Conservation (phyloP, 1,140 invertebrate species). For the Drosophila kohkoa region DNA sequence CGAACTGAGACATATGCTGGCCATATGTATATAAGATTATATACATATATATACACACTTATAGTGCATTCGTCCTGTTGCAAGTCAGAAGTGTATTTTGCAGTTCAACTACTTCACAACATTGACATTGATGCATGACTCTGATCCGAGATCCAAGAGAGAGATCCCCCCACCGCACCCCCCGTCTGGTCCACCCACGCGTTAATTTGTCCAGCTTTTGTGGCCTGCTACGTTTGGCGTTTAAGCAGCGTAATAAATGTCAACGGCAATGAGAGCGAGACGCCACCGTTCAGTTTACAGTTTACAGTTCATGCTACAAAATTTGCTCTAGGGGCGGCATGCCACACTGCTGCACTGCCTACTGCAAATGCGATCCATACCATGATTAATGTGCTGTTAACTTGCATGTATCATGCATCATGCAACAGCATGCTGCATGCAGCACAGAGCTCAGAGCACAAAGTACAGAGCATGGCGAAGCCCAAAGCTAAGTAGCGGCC, state of each 20-base stretch:
- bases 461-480: slow-evolving; percentile 5
- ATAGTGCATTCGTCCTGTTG: not conserved
- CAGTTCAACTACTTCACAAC: slow-evolving; percentile 21
- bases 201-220: slow-evolving; percentile 79
- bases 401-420: slow-evolving; percentile 62
- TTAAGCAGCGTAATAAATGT: slow-evolving; percentile 77
- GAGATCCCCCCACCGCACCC: not conserved
- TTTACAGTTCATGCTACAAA: slow-evolving; percentile 16
- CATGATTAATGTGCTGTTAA: slow-evolving; percentile 77
- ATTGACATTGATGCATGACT: slow-evolving; percentile 74
- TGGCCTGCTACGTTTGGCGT: slow-evolving; percentile 54
- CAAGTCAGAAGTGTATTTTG: slow-evolving; percentile 33
- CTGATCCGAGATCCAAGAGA: slow-evolving; percentile 3
- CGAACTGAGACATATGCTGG: slow-evolving; percentile 54
- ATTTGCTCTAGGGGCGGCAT: slow-evolving; percentile 20
- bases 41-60: not conserved
- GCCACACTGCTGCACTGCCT: slow-evolving; percentile 21
- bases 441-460: not conserved
- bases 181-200: slow-evolving; percentile 55
- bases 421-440: slow-evolving; percentile 48
- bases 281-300: slow-evolving; percentile 9
- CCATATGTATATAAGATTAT: slow-evolving; percentile 53
- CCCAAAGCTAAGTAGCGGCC: slow-evolving; percentile 51
- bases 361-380: slow-evolving; percentile 56
- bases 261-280: slow-evolving; percentile 53